Base-by-base conservation (phyloP, 2,113 vertebrate species). In the Megaptera novaeangliae region DNA sequence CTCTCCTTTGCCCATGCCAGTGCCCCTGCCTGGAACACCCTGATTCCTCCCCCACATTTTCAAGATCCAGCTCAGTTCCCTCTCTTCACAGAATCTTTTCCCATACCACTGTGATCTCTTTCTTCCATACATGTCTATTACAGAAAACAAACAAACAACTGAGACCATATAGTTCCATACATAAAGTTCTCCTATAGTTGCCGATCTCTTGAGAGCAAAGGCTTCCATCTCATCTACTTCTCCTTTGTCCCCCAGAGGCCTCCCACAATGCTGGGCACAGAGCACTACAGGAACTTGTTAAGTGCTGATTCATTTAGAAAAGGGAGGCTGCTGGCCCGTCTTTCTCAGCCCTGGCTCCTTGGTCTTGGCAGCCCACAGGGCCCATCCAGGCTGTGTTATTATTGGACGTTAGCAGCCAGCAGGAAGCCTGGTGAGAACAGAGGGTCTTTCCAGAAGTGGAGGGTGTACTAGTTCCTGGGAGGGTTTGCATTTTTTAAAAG, bases 331-430 rank as follows among this genome's bases (percentile, higher is more conserved):
- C 78, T 0, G 1, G 39, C 69, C 41, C 87, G 36, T 85, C 94
- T 87, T 82, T 66, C 78, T 88, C 81, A 63, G 82, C 57, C 55
- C 27, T 52, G 86, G 78, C 61, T 97, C 68, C 74, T 63, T 34
- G 69, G 31, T 44, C 88, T 94, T 95, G 95, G 86, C 95, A 94
- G 68, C 55, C 82, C 15, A 20, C 52, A 84, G 80, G 95, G 69
- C 97, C 90, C 80, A 25, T 93, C 95, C 97, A 95, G 94, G 57
- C 87, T n/a, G n/a, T 97, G 82, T 96, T 98, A 92, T 92, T 98
- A 78, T 49, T 98, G 97, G 98, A 98, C 87, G 81, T 57, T 46
- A 96, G 63, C 21, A 68, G 90, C 96, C 71, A 85, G 55, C 82
- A 85, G 96, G 95, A 96, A 98, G 95, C 52, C 95, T 96, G 93